Conservation (phyloP, 2,113 vertebrate species). For the Vimba vimba region DNA sequence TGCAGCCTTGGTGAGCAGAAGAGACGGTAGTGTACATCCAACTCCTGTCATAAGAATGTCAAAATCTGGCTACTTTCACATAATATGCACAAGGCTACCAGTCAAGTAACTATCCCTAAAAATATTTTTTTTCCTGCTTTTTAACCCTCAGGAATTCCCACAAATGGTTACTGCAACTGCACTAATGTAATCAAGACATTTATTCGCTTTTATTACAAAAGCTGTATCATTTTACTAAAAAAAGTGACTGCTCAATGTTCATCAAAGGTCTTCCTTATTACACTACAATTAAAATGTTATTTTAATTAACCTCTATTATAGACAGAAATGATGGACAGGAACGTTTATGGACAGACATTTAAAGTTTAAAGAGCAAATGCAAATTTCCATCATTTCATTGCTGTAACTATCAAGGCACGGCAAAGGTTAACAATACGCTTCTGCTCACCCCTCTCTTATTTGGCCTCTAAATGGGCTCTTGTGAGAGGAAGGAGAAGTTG, state of each 20-base stretch:
- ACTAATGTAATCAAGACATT: background rate
- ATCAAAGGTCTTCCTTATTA: background rate
- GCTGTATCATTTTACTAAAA: background rate
- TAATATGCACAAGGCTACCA: background rate
- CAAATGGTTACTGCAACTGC: background rate
- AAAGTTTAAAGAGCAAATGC: slow-evolving; percentile 42
- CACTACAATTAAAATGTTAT: background rate
- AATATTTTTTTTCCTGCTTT: background rate
- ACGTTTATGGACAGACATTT: background rate
- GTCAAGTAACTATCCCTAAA: background rate
- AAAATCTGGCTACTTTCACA: background rate
- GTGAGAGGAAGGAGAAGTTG: slow-evolving; percentile 75
- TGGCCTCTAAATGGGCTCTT: slow-evolving; percentile 69
- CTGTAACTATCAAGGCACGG: slow-evolving; percentile 34
- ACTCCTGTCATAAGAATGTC: too few species aligned
- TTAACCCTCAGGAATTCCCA: background rate
- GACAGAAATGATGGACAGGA: background rate
- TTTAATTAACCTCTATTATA: background rate
- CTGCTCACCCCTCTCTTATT: slow-evolving; percentile 49
- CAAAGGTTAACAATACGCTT: slow-evolving; percentile 70
- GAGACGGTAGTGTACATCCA: too few species aligned
- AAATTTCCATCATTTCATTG: slow-evolving; percentile 45
- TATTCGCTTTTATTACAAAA: background rate
- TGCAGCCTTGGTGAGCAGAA: too few species aligned
- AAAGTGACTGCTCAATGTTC: background rate